Evolutionary conservation across 2,797 vertebrate species (phyloP).

Genomic region (Cuniculus paca): DNA sequence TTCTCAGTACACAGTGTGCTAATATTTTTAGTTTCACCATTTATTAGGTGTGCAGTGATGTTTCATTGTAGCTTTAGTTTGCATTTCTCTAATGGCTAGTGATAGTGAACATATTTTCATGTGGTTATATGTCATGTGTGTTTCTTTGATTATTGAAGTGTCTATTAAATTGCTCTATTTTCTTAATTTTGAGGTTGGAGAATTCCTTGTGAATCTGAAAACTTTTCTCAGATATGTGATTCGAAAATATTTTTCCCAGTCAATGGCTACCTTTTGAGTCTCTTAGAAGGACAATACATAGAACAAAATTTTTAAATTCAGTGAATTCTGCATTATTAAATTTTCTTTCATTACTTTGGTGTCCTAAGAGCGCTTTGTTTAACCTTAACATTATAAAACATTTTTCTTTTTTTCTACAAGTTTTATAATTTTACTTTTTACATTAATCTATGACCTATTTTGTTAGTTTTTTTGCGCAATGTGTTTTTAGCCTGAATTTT

Average conservation of each 20-base stretch:
- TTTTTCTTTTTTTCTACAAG: neutral
- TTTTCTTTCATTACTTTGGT: neutral
- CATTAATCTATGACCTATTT: neutral
- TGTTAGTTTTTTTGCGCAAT: neutral
- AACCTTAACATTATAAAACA: neutral
- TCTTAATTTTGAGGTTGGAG: neutral
- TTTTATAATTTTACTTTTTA: constrained; percentile 14
- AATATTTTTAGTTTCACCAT: neutral
- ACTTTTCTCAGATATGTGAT: neutral
- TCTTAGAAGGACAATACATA: neutral
- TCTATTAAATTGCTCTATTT: neutral
- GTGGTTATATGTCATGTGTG: neutral
- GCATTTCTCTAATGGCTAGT: neutral
- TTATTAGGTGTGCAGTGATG: neutral
- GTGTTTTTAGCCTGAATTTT: neutral
- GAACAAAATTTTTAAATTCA: neutral
- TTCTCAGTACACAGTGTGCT: neutral
- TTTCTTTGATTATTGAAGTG: neutral
- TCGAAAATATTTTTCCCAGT: constrained; percentile 40
- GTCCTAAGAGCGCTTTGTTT: neutral
- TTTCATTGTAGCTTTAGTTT: neutral
- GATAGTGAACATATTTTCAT: neutral
- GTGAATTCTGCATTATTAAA: neutral
- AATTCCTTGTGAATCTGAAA: neutral
- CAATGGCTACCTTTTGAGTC: neutral